Conservation (phyloP, 2,113 vertebrate genomes). For the Pomatostomus ruficeps region DNA sequence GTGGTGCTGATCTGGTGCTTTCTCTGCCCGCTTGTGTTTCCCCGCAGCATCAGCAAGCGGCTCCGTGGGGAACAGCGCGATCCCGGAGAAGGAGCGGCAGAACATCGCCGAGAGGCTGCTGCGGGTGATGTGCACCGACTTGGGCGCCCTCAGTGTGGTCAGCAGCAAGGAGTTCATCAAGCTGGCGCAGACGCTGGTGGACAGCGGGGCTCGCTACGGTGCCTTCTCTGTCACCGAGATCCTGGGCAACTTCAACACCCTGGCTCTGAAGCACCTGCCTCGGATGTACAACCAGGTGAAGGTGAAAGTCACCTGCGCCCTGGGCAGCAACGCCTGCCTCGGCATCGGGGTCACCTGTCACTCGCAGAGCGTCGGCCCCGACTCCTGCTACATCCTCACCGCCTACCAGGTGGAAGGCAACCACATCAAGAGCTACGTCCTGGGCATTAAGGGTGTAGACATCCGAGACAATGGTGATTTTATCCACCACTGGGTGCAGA, state of each 20-base stretch:
- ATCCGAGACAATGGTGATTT: conserved; percentile 88
- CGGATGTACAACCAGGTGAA: conserved; percentile 99
- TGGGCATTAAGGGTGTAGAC: conserved; percentile 89
- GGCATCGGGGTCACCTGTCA: conserved; percentile 96
- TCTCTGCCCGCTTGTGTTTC: neutral
- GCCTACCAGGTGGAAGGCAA: conserved; percentile 94
- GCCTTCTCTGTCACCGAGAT: conserved; percentile 93
- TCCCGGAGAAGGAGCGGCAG: conserved; percentile 96
- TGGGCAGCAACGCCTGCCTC: conserved; percentile 91
- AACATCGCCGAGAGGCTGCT: conserved; percentile 93
- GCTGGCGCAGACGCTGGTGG: conserved; percentile 93
- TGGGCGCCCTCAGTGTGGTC: conserved; percentile 86
- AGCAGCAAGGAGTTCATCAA: conserved; percentile 96
- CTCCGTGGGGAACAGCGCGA: conserved; percentile 73
- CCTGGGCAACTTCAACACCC: conserved; percentile 90
- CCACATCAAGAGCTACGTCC: conserved; percentile 90
- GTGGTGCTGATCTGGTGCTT: neutral
- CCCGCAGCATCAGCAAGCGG: conserved; percentile 63
- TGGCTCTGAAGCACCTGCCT: conserved; percentile 93
- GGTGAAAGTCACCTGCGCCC: conserved; percentile 95
- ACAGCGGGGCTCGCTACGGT: conserved; percentile 92
- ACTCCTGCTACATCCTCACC: conserved; percentile 90
- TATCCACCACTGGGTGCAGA: conserved; percentile 97
- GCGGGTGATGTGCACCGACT: conserved; percentile 92
- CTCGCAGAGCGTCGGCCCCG: conserved; percentile 86